Evolutionary conservation across 2,113 vertebrate species (phyloP).

Genomic region (Damaliscus lunatus): DNA sequence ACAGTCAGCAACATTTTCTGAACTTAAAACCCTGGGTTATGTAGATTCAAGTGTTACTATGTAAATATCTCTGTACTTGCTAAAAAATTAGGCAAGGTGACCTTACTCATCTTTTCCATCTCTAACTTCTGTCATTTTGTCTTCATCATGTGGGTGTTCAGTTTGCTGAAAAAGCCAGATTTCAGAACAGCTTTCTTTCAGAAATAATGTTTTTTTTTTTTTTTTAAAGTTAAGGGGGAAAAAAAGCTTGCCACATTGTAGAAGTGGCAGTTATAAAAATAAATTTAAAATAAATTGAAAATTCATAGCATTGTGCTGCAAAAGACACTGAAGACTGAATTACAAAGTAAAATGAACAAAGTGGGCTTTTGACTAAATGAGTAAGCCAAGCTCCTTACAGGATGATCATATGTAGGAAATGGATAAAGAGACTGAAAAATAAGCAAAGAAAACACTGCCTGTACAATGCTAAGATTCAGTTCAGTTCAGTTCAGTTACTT

Average conservation of each 20-base stretch:
- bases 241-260: slow-evolving; percentile 57
- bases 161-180: slow-evolving; percentile 71
- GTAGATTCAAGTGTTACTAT: not conserved
- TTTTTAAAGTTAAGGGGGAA: slow-evolving; percentile 58
- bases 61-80: not conserved
- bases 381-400: slow-evolving; percentile 34
- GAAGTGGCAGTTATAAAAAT: slow-evolving; percentile 73
- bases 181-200: slow-evolving; percentile 71
- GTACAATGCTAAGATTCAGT: not conserved
- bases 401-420: slow-evolving; percentile 13
- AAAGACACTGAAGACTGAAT: slow-evolving; percentile 49
- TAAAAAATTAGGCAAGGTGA: slow-evolving; percentile 35
- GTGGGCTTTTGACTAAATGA: slow-evolving; percentile 57
- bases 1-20: not conserved
- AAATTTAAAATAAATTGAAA: slow-evolving; percentile 67
- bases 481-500: not conserved
- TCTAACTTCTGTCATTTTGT: slow-evolving; percentile 57
- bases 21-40: not conserved
- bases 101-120: slow-evolving; percentile 36
- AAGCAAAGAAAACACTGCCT: not conserved
- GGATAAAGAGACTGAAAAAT: not conserved
- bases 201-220: slow-evolving; percentile 65
- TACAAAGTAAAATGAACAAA: slow-evolving; percentile 68
- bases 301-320: slow-evolving; percentile 65
- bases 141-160: slow-evolving; percentile 59